Base-by-base conservation (phyloP, 1,140 invertebrate genomes). In the Heliothis virescens region DNA sequence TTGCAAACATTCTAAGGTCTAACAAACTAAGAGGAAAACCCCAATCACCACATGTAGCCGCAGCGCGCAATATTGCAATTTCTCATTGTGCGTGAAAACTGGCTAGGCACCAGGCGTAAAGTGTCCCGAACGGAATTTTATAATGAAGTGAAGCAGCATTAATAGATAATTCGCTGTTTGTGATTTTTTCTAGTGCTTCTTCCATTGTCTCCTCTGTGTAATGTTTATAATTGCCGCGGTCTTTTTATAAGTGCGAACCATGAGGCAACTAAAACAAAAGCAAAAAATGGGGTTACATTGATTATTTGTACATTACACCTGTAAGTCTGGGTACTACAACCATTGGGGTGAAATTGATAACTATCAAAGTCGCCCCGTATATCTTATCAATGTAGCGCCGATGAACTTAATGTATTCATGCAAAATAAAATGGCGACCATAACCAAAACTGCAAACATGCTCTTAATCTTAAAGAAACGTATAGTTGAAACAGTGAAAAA, bases 1-100 rank as follows among this genome's bases (percentile, higher is more conserved):
- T 63, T 41, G 60, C 60, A 63, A 63, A 63, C 10, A 63, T 41
- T 41, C 60, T 41, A 63, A 63, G 29, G 29, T 63, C 60, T 63
- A 63, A 63, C 29, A 41, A 63, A 41, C 26, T 63, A 41, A 63
- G 60, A 41, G 60, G 60, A 41, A 63, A 63, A 63, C 29, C 29
- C 29, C 60, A 60, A 60, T 60, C 57, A 26, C 18, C 18, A 18
- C 18, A 60, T 26, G 57, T 26, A 26, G 57, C 57, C 18, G 18
- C 57, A 60, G 57, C 57, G 4, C 57, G 57, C 9, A 60, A 60
- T 26, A 60, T 60, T 26, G 57, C 18, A 18, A 60, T 60, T 26
- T 60, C 57, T 60, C 18, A 26, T 60, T 26, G 10, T 26, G 15
- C 18, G 3, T 16, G 18, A 60, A 34, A 34, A 34, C 7, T 34